Evolutionary conservation across 2,113 vertebrate genomes (phyloP).

Genomic region (Petrocephalus zakoni): DNA sequence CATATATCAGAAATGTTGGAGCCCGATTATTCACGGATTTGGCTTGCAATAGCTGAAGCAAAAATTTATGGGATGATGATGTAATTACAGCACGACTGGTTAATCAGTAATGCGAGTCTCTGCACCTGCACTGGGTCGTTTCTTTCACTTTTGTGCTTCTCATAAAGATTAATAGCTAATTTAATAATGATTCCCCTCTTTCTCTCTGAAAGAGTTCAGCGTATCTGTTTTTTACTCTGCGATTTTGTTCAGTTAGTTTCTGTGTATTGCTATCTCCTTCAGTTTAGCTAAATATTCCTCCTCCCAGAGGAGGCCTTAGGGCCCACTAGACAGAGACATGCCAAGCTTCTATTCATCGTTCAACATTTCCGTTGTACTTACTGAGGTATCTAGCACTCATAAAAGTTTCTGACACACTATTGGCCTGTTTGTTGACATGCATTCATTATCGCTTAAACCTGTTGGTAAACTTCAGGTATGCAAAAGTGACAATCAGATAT

Average conservation of each 20-base stretch:
- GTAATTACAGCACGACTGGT: background rate
- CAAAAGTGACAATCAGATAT: background rate
- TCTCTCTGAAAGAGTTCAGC: background rate
- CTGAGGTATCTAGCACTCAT: conserved; percentile 33
- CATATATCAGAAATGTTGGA: background rate
- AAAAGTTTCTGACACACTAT: conserved; percentile 15
- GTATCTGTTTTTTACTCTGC: background rate
- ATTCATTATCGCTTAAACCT: conserved; percentile 39
- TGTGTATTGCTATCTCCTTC: conserved; percentile 35
- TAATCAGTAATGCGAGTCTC: background rate
- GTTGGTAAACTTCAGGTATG: no score
- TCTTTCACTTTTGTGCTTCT: background rate
- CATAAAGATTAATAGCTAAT: background rate
- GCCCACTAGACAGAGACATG: conserved; percentile 59
- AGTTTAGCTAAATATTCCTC: conserved; percentile 33
- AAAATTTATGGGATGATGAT: background rate
- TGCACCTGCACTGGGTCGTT: background rate
- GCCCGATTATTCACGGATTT: background rate
- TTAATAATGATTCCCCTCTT: background rate
- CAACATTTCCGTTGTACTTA: conserved; percentile 62
- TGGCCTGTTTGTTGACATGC: conserved; percentile 31
- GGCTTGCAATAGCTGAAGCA: background rate
- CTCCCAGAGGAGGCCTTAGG: conserved; percentile 57
- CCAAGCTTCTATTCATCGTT: conserved; percentile 53
- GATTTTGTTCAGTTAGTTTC: background rate